These are phyloP conservation scores for Amniataba percoides DNA, from an alignment of 2,797 vertebrate species.

Conservation along the genomic window DNA sequence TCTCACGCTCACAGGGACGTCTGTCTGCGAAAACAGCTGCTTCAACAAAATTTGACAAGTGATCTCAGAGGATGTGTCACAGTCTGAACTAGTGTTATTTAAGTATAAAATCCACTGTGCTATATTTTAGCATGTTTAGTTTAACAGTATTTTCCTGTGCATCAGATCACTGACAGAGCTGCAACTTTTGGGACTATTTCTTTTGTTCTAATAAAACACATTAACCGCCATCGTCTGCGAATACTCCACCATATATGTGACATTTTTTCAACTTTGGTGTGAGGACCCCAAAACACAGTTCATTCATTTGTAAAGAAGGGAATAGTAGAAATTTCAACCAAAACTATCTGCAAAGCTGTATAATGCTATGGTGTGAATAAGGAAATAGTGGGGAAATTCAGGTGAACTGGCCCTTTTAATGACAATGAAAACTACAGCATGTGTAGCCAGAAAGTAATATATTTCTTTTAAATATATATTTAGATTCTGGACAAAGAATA, in stretches of 20 bases:
- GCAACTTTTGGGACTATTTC: neutral
- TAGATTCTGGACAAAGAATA: conserved; percentile 13
- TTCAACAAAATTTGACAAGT: conserved; percentile 28
- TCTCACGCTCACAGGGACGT: conserved; percentile 11
- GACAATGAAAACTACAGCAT: neutral
- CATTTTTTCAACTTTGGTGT: too few species aligned
- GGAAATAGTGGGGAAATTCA: neutral
- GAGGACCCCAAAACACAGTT: neutral
- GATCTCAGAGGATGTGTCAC: neutral
- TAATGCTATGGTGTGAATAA: neutral
- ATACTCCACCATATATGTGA: neutral
- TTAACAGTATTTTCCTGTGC: neutral
- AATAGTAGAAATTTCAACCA: neutral
- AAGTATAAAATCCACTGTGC: neutral
- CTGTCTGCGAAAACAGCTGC: conserved; percentile 29
- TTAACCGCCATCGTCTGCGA: too few species aligned
- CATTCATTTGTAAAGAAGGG: neutral
- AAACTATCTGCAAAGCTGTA: neutral
- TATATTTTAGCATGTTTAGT: neutral
- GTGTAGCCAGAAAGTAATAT: neutral
- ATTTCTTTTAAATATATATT: conserved; percentile 17
- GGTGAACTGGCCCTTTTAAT: conserved; percentile 12
- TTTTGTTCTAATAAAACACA: neutral
- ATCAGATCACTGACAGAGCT: neutral
- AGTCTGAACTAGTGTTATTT: conserved; percentile 1